These are phyloP conservation scores for Ricordea florida DNA, from an alignment of 92 coral and sea anemone species.

Conservation along the genomic window DNA sequence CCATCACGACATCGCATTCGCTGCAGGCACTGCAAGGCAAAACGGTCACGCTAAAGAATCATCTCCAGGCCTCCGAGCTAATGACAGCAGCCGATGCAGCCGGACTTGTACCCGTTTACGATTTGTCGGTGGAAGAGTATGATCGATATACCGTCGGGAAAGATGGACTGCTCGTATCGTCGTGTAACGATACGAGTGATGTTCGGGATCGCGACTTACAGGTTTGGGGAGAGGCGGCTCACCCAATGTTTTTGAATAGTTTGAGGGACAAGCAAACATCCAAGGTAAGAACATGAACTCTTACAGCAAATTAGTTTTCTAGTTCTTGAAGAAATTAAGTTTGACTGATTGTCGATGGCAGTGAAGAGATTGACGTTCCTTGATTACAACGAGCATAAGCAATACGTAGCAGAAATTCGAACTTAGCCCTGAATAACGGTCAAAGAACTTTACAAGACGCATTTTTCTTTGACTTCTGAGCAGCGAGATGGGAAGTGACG, in stretches of 20 bases:
- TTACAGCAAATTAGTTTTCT: not conserved
- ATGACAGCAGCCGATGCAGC: conserved; percentile 23
- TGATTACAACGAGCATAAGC: too few species aligned
- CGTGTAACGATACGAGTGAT: conserved; percentile 61
- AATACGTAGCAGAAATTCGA: too few species aligned
- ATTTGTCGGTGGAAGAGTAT: conserved; percentile 78
- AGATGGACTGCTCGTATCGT: conserved; percentile 76
- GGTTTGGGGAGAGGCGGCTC: conserved; percentile 74
- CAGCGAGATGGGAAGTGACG: too few species aligned
- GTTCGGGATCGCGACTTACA: conserved; percentile 68
- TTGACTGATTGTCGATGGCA: too few species aligned
- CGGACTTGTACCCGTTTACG: conserved; percentile 70
- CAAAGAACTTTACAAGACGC: too few species aligned
- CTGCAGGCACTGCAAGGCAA: conserved; percentile 73
- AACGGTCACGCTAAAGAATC: conserved; percentile 48
- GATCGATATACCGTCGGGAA: conserved; percentile 90
- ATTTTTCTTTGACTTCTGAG: too few species aligned
- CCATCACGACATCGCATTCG: conserved; percentile 58
- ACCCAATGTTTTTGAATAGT: conserved; percentile 35
- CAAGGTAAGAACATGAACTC: conserved; percentile 4
- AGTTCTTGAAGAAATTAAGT: too few species aligned
- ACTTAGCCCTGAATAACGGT: too few species aligned
- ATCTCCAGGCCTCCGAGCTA: conserved; percentile 57
- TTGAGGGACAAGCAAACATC: not conserved
- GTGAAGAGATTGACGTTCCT: too few species aligned